Evolutionary conservation across 2,888 invertebrate species (phyloP), one percentile per base, ranked within the genome.

Genomic region (Dolichomitus sp.): DNA sequence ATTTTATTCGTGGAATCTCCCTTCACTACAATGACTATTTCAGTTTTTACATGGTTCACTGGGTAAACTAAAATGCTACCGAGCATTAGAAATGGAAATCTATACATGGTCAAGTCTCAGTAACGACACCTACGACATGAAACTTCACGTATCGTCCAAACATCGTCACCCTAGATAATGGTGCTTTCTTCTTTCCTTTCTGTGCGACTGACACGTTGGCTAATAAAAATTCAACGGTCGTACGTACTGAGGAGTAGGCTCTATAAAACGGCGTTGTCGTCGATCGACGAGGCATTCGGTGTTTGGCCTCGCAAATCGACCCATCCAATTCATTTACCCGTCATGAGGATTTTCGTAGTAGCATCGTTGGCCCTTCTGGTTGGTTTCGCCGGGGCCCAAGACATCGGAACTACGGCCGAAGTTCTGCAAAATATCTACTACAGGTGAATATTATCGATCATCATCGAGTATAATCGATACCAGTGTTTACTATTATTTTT

Each of bases 191-290:
- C 91, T 91, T 89, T 92, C 87, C 87, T 90, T 90, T 86, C 76
- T 85, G 82, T 37, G 61, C 86, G 85, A 81, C 48, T 85, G 87
- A 87, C 93, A 91, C 92, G 92, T 92, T 70, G 83, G 68, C 88
- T 92, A 81, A 92, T 92, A 87, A 91, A 90, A 92, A 92, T 92
- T 91, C 92, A 89, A 77, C 72, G 72, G 42, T 69, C 92, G 92
- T 91, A 77, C 88, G 70, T 84, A 83, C 57, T 68, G 77, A 59
- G 88, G 89, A 87, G 89, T 86, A 90, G 88, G 87, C 90, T 93
- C 91, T 93, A 93, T 93, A 93, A 92, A 93, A 92, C 92, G 89
- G 88, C 88, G 90, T 87, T 87, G 89, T 87, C 91, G 87, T 87
- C 87, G 89, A 88, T 86, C 86, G 88, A 83, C 85, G 87, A 89